phyloP scores from a whole-genome alignment of 2,113 vertebrate genomes.

The Sapayoa aenigma region DNA sequence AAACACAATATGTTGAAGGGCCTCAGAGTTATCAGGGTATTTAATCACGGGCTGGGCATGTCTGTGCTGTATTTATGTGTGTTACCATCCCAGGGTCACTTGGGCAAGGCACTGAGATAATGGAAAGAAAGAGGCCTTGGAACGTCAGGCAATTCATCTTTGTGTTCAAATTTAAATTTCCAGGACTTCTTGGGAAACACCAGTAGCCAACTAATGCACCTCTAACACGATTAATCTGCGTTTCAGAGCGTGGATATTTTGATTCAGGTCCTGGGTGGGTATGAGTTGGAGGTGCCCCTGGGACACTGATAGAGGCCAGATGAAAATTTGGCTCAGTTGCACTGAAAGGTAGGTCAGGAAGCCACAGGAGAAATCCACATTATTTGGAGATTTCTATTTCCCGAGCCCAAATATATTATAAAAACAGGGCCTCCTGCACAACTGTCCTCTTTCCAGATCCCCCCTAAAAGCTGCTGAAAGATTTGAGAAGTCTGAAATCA shows the following conservation, averaged over 20 bases:
- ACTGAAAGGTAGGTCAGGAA: slow-evolving; percentile 25
- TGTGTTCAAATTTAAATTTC: neutral
- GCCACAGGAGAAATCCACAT: neutral
- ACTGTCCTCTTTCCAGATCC: slow-evolving; percentile 29
- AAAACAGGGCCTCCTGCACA: slow-evolving; percentile 23
- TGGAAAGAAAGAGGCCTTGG: slow-evolving; percentile 11
- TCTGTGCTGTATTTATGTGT: slow-evolving; percentile 58
- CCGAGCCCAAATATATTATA: neutral
- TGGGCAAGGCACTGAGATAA: slow-evolving; percentile 14
- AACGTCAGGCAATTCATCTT: neutral
- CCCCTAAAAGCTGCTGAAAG: neutral
- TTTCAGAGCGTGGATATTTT: neutral
- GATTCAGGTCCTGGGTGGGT: neutral
- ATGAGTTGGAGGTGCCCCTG: neutral
- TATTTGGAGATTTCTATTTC: neutral
- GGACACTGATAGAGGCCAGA: slow-evolving; percentile 37
- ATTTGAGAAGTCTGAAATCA: neutral
- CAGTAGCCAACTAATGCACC: neutral
- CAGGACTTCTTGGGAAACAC: slow-evolving; percentile 7
- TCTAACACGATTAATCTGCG: neutral
- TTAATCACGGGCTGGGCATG: slow-evolving; percentile 55
- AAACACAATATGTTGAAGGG: slow-evolving; percentile 27
- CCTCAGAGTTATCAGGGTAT: slow-evolving; percentile 54
- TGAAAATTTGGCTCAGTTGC: neutral
- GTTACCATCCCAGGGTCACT: slow-evolving; percentile 28